Conservation (phyloP, 2,113 vertebrate genomes). For the Callospermophilus lateralis region DNA sequence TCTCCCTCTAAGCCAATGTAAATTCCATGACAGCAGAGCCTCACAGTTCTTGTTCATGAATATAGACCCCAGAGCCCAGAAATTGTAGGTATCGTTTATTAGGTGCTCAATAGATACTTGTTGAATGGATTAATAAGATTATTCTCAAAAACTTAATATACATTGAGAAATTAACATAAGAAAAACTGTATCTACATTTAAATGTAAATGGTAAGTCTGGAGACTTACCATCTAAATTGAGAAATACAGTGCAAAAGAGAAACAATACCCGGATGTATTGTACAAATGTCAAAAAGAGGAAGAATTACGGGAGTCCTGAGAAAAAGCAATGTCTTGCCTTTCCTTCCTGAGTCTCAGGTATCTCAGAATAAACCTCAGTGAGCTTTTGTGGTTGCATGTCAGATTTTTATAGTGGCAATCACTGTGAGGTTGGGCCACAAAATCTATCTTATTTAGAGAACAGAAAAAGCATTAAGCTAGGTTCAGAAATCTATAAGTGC, state of each 20-base stretch:
- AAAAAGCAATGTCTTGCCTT: not conserved
- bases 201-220: no score
- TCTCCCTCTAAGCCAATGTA: not conserved
- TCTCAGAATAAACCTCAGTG: not conserved
- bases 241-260: not conserved
- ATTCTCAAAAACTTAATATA: not conserved
- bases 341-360: not conserved
- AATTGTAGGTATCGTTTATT: not conserved
- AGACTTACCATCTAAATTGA: not conserved
- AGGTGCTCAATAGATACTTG: not conserved
- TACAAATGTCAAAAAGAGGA: not conserved
- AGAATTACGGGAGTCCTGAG: not conserved
- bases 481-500: not conserved
- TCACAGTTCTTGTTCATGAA: not conserved
- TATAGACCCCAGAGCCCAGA: not conserved
- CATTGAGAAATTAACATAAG: not conserved
- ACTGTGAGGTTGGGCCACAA: not conserved
- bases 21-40: not conserved
- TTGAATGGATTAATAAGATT: not conserved
- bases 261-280: not conserved
- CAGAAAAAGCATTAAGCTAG: not conserved
- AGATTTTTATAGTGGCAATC: not conserved
- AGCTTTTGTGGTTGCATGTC: not conserved
- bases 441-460: not conserved
- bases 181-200: not conserved